phyloP scores from a whole-genome alignment of 2,797 vertebrate genomes.

The Sarcoramphus papa region DNA sequence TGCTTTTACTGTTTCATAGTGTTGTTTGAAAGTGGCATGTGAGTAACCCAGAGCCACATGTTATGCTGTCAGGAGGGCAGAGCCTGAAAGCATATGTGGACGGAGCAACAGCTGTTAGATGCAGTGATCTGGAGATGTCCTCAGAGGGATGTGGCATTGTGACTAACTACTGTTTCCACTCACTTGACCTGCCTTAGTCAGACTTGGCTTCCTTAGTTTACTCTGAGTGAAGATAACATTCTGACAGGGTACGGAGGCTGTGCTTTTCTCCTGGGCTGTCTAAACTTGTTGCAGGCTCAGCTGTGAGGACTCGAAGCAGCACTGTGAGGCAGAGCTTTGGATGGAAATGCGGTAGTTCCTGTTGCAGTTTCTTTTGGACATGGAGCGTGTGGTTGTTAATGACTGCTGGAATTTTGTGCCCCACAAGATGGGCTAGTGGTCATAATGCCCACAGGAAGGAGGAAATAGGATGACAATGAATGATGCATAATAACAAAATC shows the following conservation, averaged over 20 bases:
- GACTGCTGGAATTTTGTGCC: not conserved
- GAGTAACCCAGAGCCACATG: not conserved
- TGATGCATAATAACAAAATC: not conserved
- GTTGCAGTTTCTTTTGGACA: not conserved
- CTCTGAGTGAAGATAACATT: not conserved
- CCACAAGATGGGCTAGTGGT: too few relatives aligned
- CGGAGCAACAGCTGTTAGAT: not conserved
- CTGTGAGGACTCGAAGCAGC: accelerated
- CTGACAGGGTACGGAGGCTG: accelerated
- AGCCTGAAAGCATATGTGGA: not conserved
- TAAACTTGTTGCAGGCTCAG: not conserved
- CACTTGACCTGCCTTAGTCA: not conserved
- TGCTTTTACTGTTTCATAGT: not conserved
- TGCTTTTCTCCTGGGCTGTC: not conserved
- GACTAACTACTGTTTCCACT: not conserved
- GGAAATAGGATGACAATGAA: not conserved
- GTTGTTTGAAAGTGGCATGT: not conserved
- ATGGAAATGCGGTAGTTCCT: not conserved
- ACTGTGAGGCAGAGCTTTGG: not conserved
- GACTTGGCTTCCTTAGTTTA: not conserved
- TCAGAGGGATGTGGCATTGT: not conserved
- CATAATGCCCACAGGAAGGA: not conserved
- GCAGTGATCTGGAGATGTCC: not conserved
- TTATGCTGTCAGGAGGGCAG: not conserved
- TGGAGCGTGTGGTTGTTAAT: not conserved